phyloP scores from a whole-genome alignment of 2,797 vertebrate genomes.

The Phrynocephalus guinanensis region DNA sequence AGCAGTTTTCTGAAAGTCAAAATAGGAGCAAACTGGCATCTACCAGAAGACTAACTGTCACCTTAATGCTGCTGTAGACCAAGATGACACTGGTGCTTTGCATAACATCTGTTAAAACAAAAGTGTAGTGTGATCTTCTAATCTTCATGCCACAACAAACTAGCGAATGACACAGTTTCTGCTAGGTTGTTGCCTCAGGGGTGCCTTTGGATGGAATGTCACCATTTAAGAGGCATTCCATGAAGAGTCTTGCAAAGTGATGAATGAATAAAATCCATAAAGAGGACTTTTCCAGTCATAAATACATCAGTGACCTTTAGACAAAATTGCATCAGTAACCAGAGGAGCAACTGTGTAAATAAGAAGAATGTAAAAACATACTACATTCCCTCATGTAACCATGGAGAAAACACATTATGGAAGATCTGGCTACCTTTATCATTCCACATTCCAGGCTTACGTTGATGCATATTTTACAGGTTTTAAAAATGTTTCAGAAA shows the following conservation, averaged over 20 bases:
- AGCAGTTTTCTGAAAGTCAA: neutral
- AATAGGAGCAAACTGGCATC: neutral
- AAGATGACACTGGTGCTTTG: slow-evolving; percentile 18
- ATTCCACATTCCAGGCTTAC: slow-evolving; percentile 59
- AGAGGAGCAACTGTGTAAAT: slow-evolving; percentile 66
- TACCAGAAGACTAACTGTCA: neutral
- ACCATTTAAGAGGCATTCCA: slow-evolving; percentile 54
- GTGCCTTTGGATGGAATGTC: slow-evolving; percentile 62
- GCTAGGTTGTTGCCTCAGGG: slow-evolving; percentile 44
- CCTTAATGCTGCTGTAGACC: neutral
- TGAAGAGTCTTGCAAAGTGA: slow-evolving; percentile 56
- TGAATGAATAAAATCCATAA: slow-evolving; percentile 59
- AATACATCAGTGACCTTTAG: slow-evolving; percentile 50
- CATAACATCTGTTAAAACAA: slow-evolving; percentile 32
- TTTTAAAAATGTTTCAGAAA: slow-evolving; percentile 59
- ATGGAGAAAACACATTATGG: slow-evolving; percentile 51
- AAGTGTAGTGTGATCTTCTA: slow-evolving; percentile 19
- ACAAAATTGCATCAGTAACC: slow-evolving; percentile 54
- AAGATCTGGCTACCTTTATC: slow-evolving; percentile 58
- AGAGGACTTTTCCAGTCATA: slow-evolving; percentile 32
- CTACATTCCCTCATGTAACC: slow-evolving; percentile 16
- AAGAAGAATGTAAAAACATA: slow-evolving; percentile 63
- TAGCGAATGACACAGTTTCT: slow-evolving; percentile 59
- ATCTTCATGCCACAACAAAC: slow-evolving; percentile 28
- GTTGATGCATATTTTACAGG: slow-evolving; percentile 50